Percentiles rank a stretch among this genome's conserved stretches.
Conservation (phyloP, 2,888 invertebrate genomes). For the Bruchidius siliquastri region DNA sequence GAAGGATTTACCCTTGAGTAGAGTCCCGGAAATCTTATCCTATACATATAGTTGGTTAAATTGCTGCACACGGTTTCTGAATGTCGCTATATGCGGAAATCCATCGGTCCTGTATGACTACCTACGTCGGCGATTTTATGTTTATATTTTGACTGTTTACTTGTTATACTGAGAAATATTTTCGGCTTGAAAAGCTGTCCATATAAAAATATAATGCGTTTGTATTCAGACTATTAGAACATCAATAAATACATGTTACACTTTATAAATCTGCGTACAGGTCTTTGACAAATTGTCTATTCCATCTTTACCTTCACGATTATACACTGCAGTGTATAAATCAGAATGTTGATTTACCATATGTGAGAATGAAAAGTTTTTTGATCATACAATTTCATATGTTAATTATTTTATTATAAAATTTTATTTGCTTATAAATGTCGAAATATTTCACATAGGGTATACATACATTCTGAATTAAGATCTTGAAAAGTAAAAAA, state of each 20-base stretch:
- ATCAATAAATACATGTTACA: background rate
- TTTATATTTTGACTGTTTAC: background rate
- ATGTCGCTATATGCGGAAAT: background rate
- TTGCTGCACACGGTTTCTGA: background rate
- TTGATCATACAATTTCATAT: background rate
- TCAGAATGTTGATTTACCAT: background rate
- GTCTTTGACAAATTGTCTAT: background rate
- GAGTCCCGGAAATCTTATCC: background rate
- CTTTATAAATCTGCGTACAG: background rate
- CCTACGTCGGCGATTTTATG: background rate
- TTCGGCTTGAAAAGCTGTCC: background rate
- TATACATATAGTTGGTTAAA: background rate
- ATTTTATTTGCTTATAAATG: background rate
- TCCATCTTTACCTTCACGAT: background rate
- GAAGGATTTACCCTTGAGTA: background rate
- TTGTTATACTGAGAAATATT: background rate
- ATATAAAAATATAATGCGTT: background rate
- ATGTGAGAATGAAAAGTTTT: background rate
- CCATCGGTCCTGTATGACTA: background rate
- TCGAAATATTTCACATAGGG: background rate
- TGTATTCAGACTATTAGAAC: background rate
- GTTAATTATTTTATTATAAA: background rate
- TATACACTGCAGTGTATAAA: background rate
- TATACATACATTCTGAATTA: background rate
- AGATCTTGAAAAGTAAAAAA: background rate